Percentiles rank a stretch among this genome's conserved stretches.
Conservation (phyloP, 2,888 invertebrate species). For the Ypsolopha sequella region DNA sequence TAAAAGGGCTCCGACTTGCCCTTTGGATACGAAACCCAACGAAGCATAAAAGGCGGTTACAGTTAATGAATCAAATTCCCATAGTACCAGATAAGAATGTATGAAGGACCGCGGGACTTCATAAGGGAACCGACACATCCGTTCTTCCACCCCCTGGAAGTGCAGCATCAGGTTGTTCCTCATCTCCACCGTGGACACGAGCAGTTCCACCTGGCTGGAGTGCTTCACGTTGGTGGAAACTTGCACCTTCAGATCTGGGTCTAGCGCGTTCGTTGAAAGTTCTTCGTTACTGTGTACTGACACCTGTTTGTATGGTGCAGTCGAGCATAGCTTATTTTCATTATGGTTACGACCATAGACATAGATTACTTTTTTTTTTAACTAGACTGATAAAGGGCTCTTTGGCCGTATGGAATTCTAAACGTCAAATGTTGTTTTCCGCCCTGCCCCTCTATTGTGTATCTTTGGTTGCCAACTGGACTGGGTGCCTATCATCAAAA, state of each 20-base stretch:
- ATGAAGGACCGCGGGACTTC: constrained; percentile 49
- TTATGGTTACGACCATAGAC: no score
- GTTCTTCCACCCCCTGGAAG: constrained; percentile 46
- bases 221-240: constrained; percentile 13
- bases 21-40: no score
- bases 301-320: constrained; percentile 18
- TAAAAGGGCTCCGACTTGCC: no score
- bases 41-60: no score
- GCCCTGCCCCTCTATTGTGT: no score
- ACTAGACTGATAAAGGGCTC: no score
- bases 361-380: no score
- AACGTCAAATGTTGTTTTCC: no score
- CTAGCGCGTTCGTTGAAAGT: constrained; percentile 32
- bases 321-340: not conserved
- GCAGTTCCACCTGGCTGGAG: constrained; percentile 19
- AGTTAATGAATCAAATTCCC: no score
- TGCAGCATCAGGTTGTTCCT: constrained; percentile 41
- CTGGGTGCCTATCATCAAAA: no score
- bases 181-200: constrained; percentile 46
- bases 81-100: constrained; percentile 29
- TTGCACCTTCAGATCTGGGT: constrained; percentile 23
- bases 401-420: no score
- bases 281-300: constrained; percentile 45
- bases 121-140: constrained; percentile 69
- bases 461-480: no score